These are phyloP conservation scores for Brotula barbata DNA, from an alignment of 2,797 vertebrate species.

Conservation along the genomic window DNA sequence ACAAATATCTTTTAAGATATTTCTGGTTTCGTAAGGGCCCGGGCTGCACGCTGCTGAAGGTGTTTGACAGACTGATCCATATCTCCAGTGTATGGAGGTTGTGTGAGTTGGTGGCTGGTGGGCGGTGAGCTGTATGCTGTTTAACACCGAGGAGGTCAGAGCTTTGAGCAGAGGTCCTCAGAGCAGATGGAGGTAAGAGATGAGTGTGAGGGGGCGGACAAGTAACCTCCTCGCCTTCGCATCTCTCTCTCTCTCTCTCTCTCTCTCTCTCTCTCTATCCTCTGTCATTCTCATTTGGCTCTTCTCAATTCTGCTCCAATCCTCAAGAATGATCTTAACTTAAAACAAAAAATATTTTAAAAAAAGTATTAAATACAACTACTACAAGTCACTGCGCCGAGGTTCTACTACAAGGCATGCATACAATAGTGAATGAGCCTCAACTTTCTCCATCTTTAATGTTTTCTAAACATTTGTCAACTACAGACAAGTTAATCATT, in stretches of 20 bases:
- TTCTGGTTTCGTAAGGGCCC: too few relatives aligned
- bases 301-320: slow-evolving; percentile 15
- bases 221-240: slow-evolving; percentile 65
- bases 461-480: too few relatives aligned
- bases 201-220: slow-evolving; percentile 73
- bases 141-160: slow-evolving; percentile 67
- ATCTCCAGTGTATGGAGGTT: slow-evolving; percentile 1
- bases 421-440: too few relatives aligned
- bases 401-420: too few relatives aligned
- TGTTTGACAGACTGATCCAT: background rate
- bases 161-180: slow-evolving; percentile 67
- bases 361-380: background rate
- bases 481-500: too few relatives aligned
- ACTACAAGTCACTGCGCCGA: too few relatives aligned
- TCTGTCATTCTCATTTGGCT: slow-evolving; percentile 22
- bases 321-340: slow-evolving; percentile 30
- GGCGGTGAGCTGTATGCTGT: slow-evolving; percentile 66
- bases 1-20: background rate
- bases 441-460: too few relatives aligned
- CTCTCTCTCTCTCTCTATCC: slow-evolving; percentile 19
- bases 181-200: slow-evolving; percentile 71
- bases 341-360: slow-evolving; percentile 20
- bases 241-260: slow-evolving; percentile 40
- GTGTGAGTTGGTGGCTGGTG: background rate
- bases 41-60: slow-evolving; percentile 4